phyloP scores from a whole-genome alignment of 2,888 invertebrate species.

The Pandemis heparana region DNA sequence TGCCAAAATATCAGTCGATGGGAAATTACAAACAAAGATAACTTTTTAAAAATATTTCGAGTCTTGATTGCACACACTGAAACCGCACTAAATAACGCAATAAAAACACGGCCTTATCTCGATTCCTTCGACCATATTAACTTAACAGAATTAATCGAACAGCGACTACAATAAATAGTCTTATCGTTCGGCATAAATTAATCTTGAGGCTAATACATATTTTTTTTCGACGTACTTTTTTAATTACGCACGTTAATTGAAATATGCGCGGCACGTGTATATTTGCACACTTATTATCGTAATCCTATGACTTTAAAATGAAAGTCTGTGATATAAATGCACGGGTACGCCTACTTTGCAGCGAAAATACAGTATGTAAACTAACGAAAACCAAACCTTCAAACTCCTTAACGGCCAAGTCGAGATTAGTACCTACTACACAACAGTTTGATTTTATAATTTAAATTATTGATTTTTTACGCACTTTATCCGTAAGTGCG shows the following conservation, averaged over 20 bases:
- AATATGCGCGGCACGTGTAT: constrained; percentile 61
- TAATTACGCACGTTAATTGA: constrained; percentile 83
- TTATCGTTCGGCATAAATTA: constrained; percentile 80
- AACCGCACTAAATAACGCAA: constrained; percentile 51
- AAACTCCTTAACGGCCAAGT: too few relatives aligned
- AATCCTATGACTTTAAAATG: constrained; percentile 40
- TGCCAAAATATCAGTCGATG: too few relatives aligned
- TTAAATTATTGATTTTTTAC: too few relatives aligned
- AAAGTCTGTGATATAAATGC: constrained; percentile 30
- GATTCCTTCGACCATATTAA: constrained; percentile 61
- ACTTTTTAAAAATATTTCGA: background rate
- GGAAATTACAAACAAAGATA: too few relatives aligned
- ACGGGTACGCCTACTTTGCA: constrained; percentile 10
- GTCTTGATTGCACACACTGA: constrained; percentile 3
- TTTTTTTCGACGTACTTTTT: constrained; percentile 73
- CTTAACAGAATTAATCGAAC: constrained; percentile 73
- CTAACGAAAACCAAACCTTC: too few relatives aligned
- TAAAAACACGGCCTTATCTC: constrained; percentile 61
- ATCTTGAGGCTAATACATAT: constrained; percentile 75
- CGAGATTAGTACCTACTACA: too few relatives aligned
- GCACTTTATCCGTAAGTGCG: too few relatives aligned
- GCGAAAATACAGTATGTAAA: too few relatives aligned
- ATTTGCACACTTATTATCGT: constrained; percentile 49
- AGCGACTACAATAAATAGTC: constrained; percentile 73
- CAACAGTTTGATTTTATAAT: too few relatives aligned